Conservation (phyloP, 2,113 vertebrate genomes). For the Phyllostomus discolor region DNA sequence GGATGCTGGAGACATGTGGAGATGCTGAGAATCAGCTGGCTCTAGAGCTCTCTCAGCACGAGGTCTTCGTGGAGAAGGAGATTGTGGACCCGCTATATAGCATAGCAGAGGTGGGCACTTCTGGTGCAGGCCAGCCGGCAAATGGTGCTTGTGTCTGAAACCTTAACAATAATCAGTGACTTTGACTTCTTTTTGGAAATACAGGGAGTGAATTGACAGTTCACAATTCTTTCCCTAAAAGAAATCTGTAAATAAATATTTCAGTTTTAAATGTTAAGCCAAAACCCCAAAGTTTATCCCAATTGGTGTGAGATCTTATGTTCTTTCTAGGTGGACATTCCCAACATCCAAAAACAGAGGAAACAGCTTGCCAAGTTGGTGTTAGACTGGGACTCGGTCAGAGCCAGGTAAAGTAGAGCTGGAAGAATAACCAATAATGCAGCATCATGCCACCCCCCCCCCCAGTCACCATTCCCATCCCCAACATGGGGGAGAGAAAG, state of each 20-base stretch:
- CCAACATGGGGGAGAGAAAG: not conserved
- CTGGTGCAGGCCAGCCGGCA: rapidly evolving
- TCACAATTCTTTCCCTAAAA: not conserved
- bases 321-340: slow-evolving; percentile 90
- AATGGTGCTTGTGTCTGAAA: not conserved
- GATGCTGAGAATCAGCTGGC: slow-evolving; percentile 95
- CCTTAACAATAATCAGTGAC: not conserved
- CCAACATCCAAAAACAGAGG: slow-evolving; percentile 97
- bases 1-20: slow-evolving; percentile 95
- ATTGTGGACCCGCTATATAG: slow-evolving; percentile 92
- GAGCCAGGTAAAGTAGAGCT: slow-evolving; percentile 85
- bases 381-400: slow-evolving; percentile 97
- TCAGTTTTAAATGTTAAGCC: not conserved
- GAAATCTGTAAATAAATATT: not conserved
- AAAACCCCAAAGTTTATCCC: not conserved
- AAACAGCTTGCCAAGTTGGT: slow-evolving; percentile 95
- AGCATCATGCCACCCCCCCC: not conserved
- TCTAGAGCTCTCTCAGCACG: slow-evolving; percentile 92
- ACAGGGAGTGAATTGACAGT: not conserved
- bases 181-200: not conserved
- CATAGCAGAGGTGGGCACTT: slow-evolving; percentile 89
- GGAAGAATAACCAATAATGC: not conserved
- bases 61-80: slow-evolving; percentile 94
- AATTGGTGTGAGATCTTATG: not conserved
- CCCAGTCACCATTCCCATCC: not conserved